These are phyloP conservation scores for Arvicanthis niloticus DNA, from an alignment of 2,113 vertebrate species.

Conservation along the genomic window DNA sequence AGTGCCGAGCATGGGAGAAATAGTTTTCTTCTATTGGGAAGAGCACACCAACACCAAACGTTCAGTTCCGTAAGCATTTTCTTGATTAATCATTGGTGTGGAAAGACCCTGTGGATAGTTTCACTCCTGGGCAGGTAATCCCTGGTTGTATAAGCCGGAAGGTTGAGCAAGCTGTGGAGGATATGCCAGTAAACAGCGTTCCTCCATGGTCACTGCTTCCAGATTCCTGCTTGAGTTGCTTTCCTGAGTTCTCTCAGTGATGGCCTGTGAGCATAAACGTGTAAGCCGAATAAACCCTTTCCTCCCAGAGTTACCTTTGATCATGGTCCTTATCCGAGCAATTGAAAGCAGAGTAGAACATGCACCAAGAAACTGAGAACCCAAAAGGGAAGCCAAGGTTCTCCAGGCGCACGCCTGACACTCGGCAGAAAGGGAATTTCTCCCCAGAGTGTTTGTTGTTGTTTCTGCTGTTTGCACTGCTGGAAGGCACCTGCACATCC, in stretches of 20 bases:
- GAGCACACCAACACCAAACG: not conserved
- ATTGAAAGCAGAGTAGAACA: not conserved
- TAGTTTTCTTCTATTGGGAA: too few species aligned
- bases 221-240: not conserved
- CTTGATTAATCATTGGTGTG: not conserved
- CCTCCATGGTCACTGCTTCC: not conserved
- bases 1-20: not conserved
- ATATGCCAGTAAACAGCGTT: not conserved
- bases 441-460: not conserved
- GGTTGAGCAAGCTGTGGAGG: not conserved
- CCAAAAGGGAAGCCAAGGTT: not conserved
- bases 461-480: not conserved
- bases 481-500: constrained; percentile 4
- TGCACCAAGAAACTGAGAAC: not conserved
- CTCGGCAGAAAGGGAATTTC: not conserved
- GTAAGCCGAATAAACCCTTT: not conserved
- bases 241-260: not conserved
- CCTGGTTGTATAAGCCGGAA: not conserved
- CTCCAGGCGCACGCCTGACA: not conserved
- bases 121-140: too few species aligned
- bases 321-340: not conserved
- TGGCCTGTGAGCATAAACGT: not conserved
- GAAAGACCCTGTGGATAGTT: not conserved
- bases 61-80: not conserved
- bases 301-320: not conserved